Conservation (phyloP, 2,113 vertebrate genomes). For the Clupea harengus region DNA sequence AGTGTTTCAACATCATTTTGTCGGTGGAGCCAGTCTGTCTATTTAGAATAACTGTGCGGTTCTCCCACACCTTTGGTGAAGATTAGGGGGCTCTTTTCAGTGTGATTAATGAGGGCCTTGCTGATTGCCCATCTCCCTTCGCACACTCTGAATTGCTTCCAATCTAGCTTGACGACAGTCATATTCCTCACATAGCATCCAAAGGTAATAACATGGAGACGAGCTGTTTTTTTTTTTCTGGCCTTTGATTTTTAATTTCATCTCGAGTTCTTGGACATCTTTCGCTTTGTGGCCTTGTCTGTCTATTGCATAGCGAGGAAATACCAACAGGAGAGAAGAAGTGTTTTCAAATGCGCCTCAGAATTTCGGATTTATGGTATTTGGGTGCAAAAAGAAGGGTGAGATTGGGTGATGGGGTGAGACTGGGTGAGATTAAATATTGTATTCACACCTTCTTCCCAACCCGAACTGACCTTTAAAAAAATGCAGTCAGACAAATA, state of each 20-base stretch:
- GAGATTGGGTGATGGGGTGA: not conserved
- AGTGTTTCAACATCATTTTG: not conserved
- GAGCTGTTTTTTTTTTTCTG: not conserved
- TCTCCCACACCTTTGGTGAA: slow-evolving; percentile 1
- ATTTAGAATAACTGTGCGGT: not conserved
- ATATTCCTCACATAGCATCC: not conserved
- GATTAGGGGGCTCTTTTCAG: slow-evolving; percentile 15
- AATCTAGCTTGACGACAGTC: slow-evolving; percentile 12
- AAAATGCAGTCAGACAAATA: slow-evolving; percentile 1
- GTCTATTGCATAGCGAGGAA: not conserved
- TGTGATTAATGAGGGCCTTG: slow-evolving; percentile 4
- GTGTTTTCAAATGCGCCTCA: not conserved
- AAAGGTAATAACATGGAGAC: not conserved
- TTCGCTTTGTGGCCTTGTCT: not conserved
- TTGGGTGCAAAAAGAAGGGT: not conserved
- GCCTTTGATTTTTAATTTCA: not conserved
- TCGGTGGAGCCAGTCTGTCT: not conserved
- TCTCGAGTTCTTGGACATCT: not conserved
- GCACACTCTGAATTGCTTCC: not conserved
- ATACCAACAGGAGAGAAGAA: not conserved
- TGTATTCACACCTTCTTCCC: not conserved
- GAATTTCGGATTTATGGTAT: not conserved
- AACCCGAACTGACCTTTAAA: not conserved
- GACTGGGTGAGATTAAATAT: not conserved
- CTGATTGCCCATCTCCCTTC: slow-evolving; percentile 10